Percentiles rank a stretch among this genome's conserved stretches.
phyloP scores from a whole-genome alignment of 2,888 invertebrate species.

The Apotomis capreana region DNA sequence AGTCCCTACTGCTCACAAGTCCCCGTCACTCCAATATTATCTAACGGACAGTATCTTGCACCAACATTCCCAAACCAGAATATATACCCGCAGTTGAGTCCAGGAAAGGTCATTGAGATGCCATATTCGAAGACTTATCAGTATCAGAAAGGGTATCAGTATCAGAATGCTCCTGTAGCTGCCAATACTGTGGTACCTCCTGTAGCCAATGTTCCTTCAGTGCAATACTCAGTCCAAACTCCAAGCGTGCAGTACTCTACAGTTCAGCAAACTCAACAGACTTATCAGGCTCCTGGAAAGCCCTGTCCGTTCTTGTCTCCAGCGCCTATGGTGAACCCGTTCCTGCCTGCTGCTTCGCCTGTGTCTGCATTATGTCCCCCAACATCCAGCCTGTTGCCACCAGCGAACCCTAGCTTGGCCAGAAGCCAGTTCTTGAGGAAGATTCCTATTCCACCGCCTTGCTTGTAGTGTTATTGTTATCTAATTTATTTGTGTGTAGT shows the following conservation, averaged over 20 bases:
- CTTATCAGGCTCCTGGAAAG: not conserved
- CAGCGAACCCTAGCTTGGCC: conserved; percentile 51
- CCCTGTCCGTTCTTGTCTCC: conserved; percentile 23
- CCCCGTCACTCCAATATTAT: not conserved
- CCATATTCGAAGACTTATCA: not conserved
- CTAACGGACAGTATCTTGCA: not conserved
- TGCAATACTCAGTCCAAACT: not conserved
- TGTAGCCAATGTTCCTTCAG: not conserved
- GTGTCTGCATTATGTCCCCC: conserved; percentile 55
- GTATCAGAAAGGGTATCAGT: not conserved
- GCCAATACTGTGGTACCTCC: not conserved
- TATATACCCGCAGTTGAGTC: not conserved
- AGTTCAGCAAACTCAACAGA: not conserved
- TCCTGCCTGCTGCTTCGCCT: conserved; percentile 59
- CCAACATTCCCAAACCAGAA: not conserved
- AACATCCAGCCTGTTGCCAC: conserved; percentile 53
- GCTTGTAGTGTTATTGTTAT: conserved; percentile 47
- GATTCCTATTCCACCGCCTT: conserved; percentile 64
- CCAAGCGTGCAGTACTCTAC: not conserved
- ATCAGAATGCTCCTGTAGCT: not conserved
- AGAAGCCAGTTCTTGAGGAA: conserved; percentile 63
- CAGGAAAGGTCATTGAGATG: not conserved
- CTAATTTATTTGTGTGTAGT: conserved; percentile 24
- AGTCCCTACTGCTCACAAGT: not conserved
- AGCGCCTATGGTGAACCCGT: conserved; percentile 51